phyloP scores from a whole-genome alignment of 2,113 vertebrate genomes.

The Gallinago paraguaiae region DNA sequence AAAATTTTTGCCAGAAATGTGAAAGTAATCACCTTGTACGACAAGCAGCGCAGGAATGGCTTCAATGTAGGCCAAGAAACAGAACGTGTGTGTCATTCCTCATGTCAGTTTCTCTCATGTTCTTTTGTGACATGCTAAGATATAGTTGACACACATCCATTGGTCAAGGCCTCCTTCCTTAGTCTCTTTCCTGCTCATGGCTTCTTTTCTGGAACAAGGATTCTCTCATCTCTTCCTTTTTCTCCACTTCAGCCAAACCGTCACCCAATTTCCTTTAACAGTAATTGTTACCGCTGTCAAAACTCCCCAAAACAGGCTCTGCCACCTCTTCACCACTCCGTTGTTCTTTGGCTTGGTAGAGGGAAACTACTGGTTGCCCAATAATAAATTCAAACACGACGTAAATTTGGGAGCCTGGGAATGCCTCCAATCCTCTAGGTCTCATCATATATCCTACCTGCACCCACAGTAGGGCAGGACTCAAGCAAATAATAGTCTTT shows the following conservation, averaged over 20 bases:
- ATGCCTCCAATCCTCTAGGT: not conserved
- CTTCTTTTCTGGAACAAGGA: not conserved
- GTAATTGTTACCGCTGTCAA: not conserved
- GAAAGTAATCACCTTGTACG: not conserved
- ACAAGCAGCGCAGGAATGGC: not conserved
- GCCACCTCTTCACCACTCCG: not conserved
- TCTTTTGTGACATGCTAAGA: not conserved
- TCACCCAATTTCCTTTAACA: not conserved
- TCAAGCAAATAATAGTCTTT: not conserved
- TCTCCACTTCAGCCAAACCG: not conserved
- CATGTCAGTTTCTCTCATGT: not conserved
- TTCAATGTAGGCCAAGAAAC: not conserved
- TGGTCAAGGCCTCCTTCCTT: not conserved
- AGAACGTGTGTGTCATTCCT: not conserved
- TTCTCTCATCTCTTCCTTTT: not conserved
- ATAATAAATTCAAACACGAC: not conserved
- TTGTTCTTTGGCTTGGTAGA: not conserved
- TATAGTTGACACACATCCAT: rapidly evolving
- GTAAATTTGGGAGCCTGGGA: not conserved
- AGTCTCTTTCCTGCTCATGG: not conserved
- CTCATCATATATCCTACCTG: not conserved
- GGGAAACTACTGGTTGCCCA: not conserved
- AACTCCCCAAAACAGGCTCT: not conserved
- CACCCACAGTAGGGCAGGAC: not conserved
- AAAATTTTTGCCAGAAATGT: not conserved